Evolutionary conservation across 2,888 invertebrate genomes (phyloP).

Genomic region (Arrhopalites spinosus): DNA sequence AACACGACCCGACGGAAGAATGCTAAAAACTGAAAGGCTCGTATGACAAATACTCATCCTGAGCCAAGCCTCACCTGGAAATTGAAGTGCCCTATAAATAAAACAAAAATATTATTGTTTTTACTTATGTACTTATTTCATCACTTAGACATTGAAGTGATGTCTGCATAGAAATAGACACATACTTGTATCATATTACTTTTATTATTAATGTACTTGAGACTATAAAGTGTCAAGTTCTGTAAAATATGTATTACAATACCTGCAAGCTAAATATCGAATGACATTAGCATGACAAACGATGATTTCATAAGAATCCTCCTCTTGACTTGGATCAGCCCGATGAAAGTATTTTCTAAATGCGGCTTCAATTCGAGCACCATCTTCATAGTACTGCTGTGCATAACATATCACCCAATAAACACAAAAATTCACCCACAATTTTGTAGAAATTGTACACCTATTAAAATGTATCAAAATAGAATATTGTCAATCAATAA

Average conservation of each 20-base stretch:
- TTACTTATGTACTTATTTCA: not conserved
- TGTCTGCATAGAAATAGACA: not conserved
- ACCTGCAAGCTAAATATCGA: constrained; percentile 90
- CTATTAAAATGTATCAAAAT: not conserved
- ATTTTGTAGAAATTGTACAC: too few relatives aligned
- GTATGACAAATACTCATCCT: constrained; percentile 88
- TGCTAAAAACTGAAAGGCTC: constrained; percentile 89
- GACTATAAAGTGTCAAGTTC: constrained; percentile 55
- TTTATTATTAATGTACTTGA: too few relatives aligned
- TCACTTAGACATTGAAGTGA: not conserved
- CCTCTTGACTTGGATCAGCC: constrained; percentile 76
- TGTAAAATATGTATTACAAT: too few relatives aligned
- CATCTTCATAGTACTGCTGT: constrained; percentile 91
- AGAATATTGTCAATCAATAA: not conserved
- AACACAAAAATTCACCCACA: not conserved
- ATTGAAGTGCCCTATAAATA: constrained; percentile 82
- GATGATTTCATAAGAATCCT: constrained; percentile 84
- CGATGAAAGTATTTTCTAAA: constrained; percentile 92
- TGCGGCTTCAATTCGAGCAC: constrained; percentile 92
- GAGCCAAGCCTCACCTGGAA: constrained; percentile 97
- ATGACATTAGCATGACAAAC: constrained; percentile 99
- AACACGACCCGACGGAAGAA: constrained; percentile 85
- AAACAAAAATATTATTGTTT: not conserved
- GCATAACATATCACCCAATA: constrained; percentile 56
- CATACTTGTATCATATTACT: not conserved